phyloP scores from a whole-genome alignment of 2,888 invertebrate genomes.

The Cataglyphis livida region DNA sequence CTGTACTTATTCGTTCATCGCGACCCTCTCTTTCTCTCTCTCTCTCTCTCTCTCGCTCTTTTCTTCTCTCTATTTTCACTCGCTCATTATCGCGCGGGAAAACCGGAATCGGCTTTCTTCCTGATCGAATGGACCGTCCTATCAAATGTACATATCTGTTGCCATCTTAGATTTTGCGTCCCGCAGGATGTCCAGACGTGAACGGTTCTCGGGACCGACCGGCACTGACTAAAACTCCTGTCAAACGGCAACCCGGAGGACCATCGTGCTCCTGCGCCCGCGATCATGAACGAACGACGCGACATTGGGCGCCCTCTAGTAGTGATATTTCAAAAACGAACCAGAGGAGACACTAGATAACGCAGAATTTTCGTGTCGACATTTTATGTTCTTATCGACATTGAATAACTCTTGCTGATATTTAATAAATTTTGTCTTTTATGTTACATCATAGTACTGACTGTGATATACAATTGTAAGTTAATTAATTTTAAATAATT shows the following conservation, averaged over 20 bases:
- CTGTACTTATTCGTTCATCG: conserved; percentile 71
- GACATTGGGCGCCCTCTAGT: conserved; percentile 45
- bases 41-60: neutral
- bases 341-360: neutral
- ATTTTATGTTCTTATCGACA: neutral
- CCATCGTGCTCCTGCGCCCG: conserved; percentile 77
- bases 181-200: conserved; percentile 74
- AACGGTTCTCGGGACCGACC: conserved; percentile 82
- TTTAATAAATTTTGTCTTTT: neutral
- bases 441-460: neutral
- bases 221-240: conserved; percentile 83
- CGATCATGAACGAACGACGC: neutral
- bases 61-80: conserved; percentile 32
- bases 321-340: neutral
- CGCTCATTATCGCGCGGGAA: conserved; percentile 60
- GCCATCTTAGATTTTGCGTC: conserved; percentile 74
- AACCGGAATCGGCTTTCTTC: conserved; percentile 41
- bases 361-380: neutral
- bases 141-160: conserved; percentile 79
- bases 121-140: conserved; percentile 67
- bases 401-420: neutral
- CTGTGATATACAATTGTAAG: neutral
- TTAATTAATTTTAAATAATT: neutral
- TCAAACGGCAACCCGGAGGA: conserved; percentile 78
- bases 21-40: conserved; percentile 15